phyloP scores from a whole-genome alignment of 2,888 invertebrate species.

The Octonoba sinensis region DNA sequence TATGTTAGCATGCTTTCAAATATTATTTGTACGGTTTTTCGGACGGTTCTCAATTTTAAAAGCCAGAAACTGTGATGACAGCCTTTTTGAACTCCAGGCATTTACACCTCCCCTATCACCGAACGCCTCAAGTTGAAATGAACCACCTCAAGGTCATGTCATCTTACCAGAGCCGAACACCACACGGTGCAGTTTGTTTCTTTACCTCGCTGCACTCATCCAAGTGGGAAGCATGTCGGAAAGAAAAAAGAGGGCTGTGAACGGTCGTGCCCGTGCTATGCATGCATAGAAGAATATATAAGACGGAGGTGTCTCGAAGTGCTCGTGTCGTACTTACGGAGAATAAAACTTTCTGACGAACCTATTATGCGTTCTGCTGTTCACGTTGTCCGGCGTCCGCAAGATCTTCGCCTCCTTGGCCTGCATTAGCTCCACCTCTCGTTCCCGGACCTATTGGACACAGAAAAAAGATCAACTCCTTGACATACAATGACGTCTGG shows the following conservation, averaged over 20 bases:
- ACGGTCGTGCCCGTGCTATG: slow-evolving; percentile 27
- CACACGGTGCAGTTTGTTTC: no score
- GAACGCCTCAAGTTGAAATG: no score
- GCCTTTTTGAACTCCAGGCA: no score
- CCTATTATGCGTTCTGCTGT: slow-evolving; percentile 58
- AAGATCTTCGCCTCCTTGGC: slow-evolving; percentile 53
- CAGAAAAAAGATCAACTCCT: background rate
- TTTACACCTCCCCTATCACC: no score
- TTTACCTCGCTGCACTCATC: background rate
- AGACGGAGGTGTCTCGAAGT: slow-evolving; percentile 12
- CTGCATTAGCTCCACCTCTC: slow-evolving; percentile 47
- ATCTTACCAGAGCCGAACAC: no score
- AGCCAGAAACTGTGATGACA: no score
- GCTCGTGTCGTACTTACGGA: slow-evolving; percentile 60
- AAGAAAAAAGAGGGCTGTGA: background rate
- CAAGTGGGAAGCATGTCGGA: background rate
- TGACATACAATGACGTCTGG: no score
- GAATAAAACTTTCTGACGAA: slow-evolving; percentile 64
- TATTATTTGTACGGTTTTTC: no score
- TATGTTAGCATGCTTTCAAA: no score
- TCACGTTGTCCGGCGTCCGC: slow-evolving; percentile 31
- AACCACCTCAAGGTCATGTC: no score
- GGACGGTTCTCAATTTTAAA: no score
- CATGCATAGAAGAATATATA: slow-evolving; percentile 30
- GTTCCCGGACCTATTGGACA: slow-evolving; percentile 29